These are phyloP conservation scores for Strix occidentalis DNA, from an alignment of 2,797 vertebrate genomes.

Conservation along the genomic window DNA sequence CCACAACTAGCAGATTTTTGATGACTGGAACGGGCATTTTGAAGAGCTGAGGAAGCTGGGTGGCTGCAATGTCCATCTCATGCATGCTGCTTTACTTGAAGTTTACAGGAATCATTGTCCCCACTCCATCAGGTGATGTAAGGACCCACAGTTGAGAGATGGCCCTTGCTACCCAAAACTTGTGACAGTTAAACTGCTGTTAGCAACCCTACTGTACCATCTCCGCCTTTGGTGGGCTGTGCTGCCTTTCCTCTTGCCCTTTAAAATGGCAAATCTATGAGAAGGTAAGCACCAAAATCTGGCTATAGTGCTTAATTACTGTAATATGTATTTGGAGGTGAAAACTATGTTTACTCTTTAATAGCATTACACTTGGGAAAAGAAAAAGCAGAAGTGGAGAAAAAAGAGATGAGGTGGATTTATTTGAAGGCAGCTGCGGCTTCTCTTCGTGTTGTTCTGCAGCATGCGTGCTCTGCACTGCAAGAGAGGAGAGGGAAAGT, in stretches of 20 bases:
- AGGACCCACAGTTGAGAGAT: not conserved
- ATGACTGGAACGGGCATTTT: not conserved
- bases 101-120: not conserved
- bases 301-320: not conserved
- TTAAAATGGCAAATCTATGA: not conserved
- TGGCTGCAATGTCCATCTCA: not conserved
- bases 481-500: rapidly evolving
- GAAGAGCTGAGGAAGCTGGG: not conserved
- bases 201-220: rapidly evolving
- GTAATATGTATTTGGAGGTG: rapidly evolving
- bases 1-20: not conserved
- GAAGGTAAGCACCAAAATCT: not conserved
- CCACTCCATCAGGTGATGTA: not conserved
- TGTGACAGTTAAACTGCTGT: not conserved
- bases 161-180: not conserved
- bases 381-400: not conserved
- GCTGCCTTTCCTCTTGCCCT: not conserved
- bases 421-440: not conserved
- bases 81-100: not conserved
- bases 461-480: rapidly evolving
- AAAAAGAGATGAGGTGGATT: not conserved
- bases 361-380: not conserved
- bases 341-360: not conserved
- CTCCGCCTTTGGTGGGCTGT: not conserved
- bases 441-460: not conserved